Evolutionary conservation across 37 sponge, comb jelly and placozoan species (phyloP).

Genomic region (Mnemiopsis leidyi): DNA sequence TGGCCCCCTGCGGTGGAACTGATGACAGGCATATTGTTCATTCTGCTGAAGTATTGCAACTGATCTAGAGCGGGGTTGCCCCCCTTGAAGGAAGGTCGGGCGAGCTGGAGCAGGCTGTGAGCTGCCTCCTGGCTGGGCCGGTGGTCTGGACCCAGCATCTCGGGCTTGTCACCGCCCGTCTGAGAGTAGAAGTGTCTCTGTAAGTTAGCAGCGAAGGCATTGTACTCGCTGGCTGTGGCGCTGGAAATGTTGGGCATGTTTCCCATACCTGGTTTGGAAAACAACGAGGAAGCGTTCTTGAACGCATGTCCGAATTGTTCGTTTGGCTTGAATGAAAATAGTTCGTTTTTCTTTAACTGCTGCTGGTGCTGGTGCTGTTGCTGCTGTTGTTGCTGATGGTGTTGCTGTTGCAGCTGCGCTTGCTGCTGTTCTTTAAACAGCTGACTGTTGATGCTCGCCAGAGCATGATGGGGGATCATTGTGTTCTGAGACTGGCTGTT

Average conservation of each 20-base stretch:
- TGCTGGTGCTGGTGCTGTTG: neutral
- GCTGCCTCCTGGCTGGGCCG: slow-evolving; percentile 37
- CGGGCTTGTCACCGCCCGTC: neutral
- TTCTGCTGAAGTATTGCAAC: neutral
- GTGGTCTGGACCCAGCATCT: neutral
- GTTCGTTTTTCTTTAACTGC: slow-evolving; percentile 8
- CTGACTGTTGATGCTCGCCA: slow-evolving; percentile 11
- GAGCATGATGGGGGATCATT: neutral
- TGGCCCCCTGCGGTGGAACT: slow-evolving; percentile 2
- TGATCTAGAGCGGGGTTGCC: slow-evolving; percentile 30
- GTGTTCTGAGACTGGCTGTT: neutral
- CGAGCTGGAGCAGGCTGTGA: slow-evolving; percentile 32
- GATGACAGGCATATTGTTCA: slow-evolving; percentile 9
- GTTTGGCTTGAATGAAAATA: neutral
- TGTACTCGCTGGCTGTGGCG: neutral
- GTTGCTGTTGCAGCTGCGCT: neutral
- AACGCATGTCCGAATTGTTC: slow-evolving; percentile 41
- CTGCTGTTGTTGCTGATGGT: neutral
- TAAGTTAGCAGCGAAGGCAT: neutral
- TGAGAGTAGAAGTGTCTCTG: neutral
- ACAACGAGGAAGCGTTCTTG: slow-evolving; percentile 31
- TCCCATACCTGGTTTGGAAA: slow-evolving; percentile 19
- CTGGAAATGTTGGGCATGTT: slow-evolving; percentile 6
- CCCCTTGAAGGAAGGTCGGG: slow-evolving; percentile 12
- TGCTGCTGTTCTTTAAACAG: neutral